Evolutionary conservation across 2,888 invertebrate genomes (phyloP), one percentile per base, ranked within the genome.

Genomic region (Oxytorus armatus): DNA sequence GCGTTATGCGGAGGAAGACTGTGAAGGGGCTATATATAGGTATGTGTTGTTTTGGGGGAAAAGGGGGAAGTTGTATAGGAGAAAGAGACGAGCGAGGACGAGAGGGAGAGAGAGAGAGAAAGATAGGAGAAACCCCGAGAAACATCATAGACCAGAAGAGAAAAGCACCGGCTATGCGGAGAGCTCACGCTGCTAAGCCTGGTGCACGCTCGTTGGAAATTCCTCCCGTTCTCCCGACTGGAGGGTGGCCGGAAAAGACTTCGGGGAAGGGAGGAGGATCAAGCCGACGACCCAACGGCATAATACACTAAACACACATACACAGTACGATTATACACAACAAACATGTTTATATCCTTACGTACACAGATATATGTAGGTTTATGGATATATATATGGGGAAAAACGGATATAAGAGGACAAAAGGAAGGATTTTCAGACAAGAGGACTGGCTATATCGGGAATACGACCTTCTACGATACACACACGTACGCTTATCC

Each of bases 151-250:
- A n/a, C 49, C 29, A 47, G 63, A 8, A n/a, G 4, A 25, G 36
- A 74, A 49, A 53, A 73, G 51, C 61, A 10, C 42, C 42, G 29
- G 3, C 5, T 29, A 5, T 29, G 29, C 3, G 29, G 39, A 55
- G 66, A 66, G 66, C 65, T 70, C 36, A 36, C 42, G 59, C 51
- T 51, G 42, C 65, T 72, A 76, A 80, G 76, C 76, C 29, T 76
- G n/a, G 51, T 63, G 72, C 72, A 68, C 49, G 77, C 73, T 77
- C 77, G 73, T 74, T 73, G 73, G 68, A 57, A 73, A 80, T 77
- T 77, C 23, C n/a, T n/a, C n/a, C n/a, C 51, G 16, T 68, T 74
- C 49, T 57, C 47, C 57, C 57, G 25, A 49, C 51, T 7, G 36
- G 29, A 29, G 51, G 36, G 29, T 4, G 51, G 73, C 55, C 42